Evolutionary conservation across 2,888 invertebrate species (phyloP).

Genomic region (Sarcophaga variegata): DNA sequence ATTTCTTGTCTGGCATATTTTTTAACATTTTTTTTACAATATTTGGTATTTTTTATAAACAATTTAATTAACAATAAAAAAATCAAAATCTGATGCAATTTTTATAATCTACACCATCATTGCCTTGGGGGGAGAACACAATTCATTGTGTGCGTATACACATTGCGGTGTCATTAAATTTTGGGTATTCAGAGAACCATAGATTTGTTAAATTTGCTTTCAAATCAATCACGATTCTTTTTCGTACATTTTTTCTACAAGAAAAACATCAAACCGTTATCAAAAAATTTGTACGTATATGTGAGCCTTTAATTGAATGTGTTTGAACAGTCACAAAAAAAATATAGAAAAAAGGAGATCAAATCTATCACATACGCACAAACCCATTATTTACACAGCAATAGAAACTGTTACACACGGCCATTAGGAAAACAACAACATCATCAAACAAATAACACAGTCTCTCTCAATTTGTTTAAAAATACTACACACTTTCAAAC

Average conservation of each 20-base stretch:
- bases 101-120: neutral
- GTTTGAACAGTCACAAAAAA: neutral
- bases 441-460: too few species aligned
- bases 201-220: neutral
- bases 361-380: too few species aligned
- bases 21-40: too few species aligned
- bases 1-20: too few species aligned
- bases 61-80: neutral
- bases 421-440: too few species aligned
- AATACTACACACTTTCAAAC: neutral
- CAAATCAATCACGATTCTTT: neutral
- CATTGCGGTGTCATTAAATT: too few species aligned
- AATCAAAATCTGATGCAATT: neutral
- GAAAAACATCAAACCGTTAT: neutral
- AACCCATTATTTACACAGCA: neutral
- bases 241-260: neutral
- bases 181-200: too few species aligned
- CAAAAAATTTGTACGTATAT: neutral
- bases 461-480: neutral
- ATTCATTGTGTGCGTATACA: too few species aligned
- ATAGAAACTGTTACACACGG: neutral
- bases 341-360: too few species aligned
- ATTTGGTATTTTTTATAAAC: too few species aligned
- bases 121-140: too few species aligned
- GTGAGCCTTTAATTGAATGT: neutral